Base-by-base conservation (phyloP, 2,888 invertebrate genomes). In the Dendrolimus pini region DNA sequence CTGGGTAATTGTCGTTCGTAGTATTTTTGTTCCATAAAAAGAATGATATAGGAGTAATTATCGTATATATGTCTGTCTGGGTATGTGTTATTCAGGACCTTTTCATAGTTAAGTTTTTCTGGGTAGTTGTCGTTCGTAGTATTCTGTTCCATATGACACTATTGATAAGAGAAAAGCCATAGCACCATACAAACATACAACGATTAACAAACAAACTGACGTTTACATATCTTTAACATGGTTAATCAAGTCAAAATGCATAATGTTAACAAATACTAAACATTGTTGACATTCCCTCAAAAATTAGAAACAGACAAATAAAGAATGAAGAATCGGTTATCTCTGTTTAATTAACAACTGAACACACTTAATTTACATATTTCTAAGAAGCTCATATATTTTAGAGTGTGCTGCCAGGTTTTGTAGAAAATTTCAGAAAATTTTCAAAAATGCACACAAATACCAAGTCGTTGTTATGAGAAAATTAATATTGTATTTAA, bases 331-430 rank as follows among this genome's bases (percentile, higher is more conserved):
- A 68, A 67, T 71, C 73, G 75, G 77, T 85, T 88, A 89, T 89
- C 89, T 84, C 66, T 87, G 86, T 89, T 85, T 87, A 89, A 89
- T 89, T 84, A 88, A 78, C 75, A 70, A 65, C 71, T 77, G 76
- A 80, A 81, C 74, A 86, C 84, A 82, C 71, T 58, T 59, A 80
- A 86, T 88, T 85, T 85, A 84, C 86, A 86, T 87, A 80, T 82
- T 81, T 78, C 85, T 74, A 68, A 70, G 47, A 47, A 47, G 9
- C 12, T 10, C 12, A 12, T 47, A 47, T 47, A 47, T 47, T 47
- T 47, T 47, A 10, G 47, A 47, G 47, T 47, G 47, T 9, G 47
- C 1, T 47, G 10, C 47, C 47, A 47, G 9, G 3, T 47, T 47
- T 47, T 30, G 30, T 30, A 6, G 30, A 30, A 30, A 30, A 30